phyloP scores from a whole-genome alignment of 2,888 invertebrate genomes.

The Synergus gifuensis region DNA sequence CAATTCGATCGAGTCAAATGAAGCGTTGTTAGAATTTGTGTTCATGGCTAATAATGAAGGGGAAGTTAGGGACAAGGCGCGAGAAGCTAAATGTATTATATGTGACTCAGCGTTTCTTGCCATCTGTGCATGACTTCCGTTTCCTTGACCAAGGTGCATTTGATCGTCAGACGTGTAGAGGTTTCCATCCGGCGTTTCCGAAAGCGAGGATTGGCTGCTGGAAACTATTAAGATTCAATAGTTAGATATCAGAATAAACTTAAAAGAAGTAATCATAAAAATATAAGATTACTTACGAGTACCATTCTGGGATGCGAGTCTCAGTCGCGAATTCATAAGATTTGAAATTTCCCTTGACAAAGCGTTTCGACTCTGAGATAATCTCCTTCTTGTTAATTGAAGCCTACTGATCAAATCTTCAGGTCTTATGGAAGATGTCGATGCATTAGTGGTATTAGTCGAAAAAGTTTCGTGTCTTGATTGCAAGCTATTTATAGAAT shows the following conservation, averaged over 20 bases:
- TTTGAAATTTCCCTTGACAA: slow-evolving; percentile 3
- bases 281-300: slow-evolving; percentile 9
- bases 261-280: not conserved
- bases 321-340: not conserved
- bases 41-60: slow-evolving; percentile 1
- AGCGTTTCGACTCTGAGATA: slow-evolving; percentile 17
- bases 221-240: slow-evolving; percentile 42
- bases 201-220: slow-evolving; percentile 30
- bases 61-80: slow-evolving; percentile 42
- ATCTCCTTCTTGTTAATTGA: slow-evolving; percentile 20
- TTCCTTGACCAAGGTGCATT: slow-evolving; percentile 43
- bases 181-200: slow-evolving; percentile 50
- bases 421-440: not conserved
- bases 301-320: not conserved
- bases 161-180: slow-evolving; percentile 48
- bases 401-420: not conserved
- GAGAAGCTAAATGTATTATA: slow-evolving; percentile 46
- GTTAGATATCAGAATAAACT: slow-evolving; percentile 22
- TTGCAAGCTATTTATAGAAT: slow-evolving; percentile 5
- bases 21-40: slow-evolving; percentile 36
- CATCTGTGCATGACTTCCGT: slow-evolving; percentile 18
- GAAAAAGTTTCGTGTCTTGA: slow-evolving; percentile 16
- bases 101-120: slow-evolving; percentile 38
- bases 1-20: slow-evolving; percentile 43
- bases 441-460: not conserved